Percentiles rank a stretch among this genome's conserved stretches.
phyloP scores from a whole-genome alignment of 2,797 vertebrate genomes.

The Cygnus olor region DNA sequence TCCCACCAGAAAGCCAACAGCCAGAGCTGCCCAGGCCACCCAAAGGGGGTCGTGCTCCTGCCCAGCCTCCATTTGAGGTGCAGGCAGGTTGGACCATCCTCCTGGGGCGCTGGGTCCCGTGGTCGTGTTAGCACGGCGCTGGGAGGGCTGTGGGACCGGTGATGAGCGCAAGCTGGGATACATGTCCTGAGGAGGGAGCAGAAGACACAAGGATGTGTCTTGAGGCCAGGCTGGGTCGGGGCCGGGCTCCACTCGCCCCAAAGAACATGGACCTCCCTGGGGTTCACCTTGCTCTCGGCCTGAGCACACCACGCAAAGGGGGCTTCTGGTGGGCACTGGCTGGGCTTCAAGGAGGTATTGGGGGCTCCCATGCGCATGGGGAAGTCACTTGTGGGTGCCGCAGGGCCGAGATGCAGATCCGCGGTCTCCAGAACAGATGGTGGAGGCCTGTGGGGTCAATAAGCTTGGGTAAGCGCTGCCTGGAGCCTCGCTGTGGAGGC shows the following conservation, averaged over 20 bases:
- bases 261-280: accelerated
- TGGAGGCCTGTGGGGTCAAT: background rate
- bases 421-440: background rate
- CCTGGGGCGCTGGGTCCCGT: background rate
- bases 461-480: background rate
- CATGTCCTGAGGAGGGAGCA: background rate
- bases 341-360: background rate
- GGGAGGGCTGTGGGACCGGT: background rate
- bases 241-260: background rate
- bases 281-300: background rate
- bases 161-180: background rate
- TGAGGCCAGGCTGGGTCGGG: background rate
- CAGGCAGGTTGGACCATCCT: too few species aligned
- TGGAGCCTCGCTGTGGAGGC: accelerated
- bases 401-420: background rate
- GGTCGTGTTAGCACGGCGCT: background rate
- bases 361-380: accelerated
- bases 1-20: background rate
- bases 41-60: too few species aligned
- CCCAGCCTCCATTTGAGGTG: background rate
- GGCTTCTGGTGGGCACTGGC: accelerated
- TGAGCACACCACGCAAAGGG: too few species aligned
- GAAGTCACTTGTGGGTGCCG: background rate
- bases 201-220: background rate
- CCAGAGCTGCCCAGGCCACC: background rate